Conservation (phyloP, 2,888 invertebrate genomes). For the Priocnemis perturbator region DNA sequence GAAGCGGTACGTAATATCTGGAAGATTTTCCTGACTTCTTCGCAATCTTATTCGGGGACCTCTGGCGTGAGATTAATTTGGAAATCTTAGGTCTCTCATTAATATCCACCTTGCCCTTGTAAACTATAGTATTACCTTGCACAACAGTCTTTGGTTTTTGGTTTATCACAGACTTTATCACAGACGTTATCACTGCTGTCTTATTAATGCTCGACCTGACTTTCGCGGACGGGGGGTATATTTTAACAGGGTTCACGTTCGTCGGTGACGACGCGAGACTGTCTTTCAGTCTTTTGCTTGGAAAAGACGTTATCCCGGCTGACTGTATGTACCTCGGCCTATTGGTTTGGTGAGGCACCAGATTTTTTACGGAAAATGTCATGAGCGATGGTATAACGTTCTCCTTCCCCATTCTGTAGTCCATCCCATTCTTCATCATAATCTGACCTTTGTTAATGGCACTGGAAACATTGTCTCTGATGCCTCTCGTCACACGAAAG, state of each 20-base stretch:
- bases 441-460: not conserved
- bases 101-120: conserved; percentile 21
- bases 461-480: not conserved
- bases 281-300: conserved; percentile 50
- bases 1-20: conserved; percentile 20
- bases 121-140: conserved; percentile 24
- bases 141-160: conserved; percentile 45
- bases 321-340: conserved; percentile 37
- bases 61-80: conserved; percentile 71
- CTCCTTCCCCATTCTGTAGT: not conserved
- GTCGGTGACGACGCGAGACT: conserved; percentile 73
- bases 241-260: conserved; percentile 41
- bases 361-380: not conserved
- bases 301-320: conserved; percentile 21
- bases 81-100: conserved; percentile 69
- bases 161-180: conserved; percentile 53
- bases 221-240: conserved; percentile 20
- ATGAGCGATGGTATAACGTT: not conserved
- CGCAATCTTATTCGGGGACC: conserved; percentile 49
- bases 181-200: conserved; percentile 18
- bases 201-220: conserved; percentile 13
- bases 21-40: conserved; percentile 22
- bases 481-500: not conserved
- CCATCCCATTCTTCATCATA: not conserved
- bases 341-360: not conserved